Conservation (phyloP, 2,797 vertebrate species). For the Benthosema pterotum region DNA sequence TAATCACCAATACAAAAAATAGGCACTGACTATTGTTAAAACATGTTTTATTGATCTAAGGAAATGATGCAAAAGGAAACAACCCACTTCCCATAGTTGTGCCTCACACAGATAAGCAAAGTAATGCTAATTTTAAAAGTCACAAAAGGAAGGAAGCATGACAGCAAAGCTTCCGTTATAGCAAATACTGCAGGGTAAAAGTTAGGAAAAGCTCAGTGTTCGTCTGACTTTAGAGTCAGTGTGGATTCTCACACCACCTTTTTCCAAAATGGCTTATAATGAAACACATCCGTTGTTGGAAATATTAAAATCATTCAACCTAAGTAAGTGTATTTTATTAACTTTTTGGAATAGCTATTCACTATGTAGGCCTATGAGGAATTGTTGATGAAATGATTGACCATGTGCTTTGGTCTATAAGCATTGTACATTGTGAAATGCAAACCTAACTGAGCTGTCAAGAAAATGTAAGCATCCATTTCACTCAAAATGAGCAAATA, state of each 20-base stretch:
- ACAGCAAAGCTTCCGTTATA: constrained; percentile 91
- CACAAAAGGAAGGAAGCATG: constrained; percentile 91
- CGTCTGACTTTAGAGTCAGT: constrained; percentile 22
- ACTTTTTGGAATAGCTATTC: constrained; percentile 9
- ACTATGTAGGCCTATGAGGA: not conserved
- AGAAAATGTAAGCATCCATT: too few species aligned
- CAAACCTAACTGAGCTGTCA: too few species aligned
- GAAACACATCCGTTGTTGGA: constrained; percentile 74
- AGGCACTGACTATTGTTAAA: constrained; percentile 74
- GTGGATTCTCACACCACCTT: constrained; percentile 45
- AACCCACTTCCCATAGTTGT: constrained; percentile 84
- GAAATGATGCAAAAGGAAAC: constrained; percentile 97
- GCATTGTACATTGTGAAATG: constrained; percentile 3
- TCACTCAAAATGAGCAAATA: too few species aligned
- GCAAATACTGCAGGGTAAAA: constrained; percentile 74
- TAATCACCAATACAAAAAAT: constrained; percentile 3
- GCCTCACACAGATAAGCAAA: constrained; percentile 91
- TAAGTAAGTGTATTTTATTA: constrained; percentile 82
- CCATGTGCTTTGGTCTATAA: not conserved
- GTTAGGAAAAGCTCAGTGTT: constrained; percentile 65
- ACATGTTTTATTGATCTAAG: constrained; percentile 74
- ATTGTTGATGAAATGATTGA: not conserved
- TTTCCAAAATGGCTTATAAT: constrained; percentile 88
- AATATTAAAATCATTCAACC: constrained; percentile 85
- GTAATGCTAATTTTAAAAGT: constrained; percentile 91